phyloP scores from a whole-genome alignment of 92 coral and sea anemone species.

The Pocillopora grandis region DNA sequence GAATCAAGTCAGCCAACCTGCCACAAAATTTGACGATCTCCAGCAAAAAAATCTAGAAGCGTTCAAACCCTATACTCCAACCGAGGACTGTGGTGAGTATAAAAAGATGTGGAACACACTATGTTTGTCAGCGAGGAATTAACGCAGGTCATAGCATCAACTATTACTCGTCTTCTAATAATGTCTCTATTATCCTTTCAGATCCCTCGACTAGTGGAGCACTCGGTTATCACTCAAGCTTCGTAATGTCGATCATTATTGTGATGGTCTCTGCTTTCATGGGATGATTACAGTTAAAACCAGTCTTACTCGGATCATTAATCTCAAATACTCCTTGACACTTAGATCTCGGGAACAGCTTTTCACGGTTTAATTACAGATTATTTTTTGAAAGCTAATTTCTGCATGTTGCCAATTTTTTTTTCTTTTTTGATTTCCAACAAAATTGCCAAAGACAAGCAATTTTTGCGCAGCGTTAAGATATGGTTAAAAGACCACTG shows the following conservation, averaged over 20 bases:
- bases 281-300: not conserved
- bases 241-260: not conserved
- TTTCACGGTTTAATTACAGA: too few relatives aligned
- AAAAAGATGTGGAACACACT: not conserved
- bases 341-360: too few relatives aligned
- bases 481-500: too few relatives aligned
- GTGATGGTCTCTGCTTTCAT: not conserved
- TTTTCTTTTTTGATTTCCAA: too few relatives aligned
- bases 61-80: constrained; percentile 10
- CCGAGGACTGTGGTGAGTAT: constrained; percentile 34
- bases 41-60: not conserved
- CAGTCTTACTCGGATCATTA: not conserved
- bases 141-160: not conserved
- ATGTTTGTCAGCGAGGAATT: not conserved
- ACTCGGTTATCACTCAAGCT: not conserved
- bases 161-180: not conserved
- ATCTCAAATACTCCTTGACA: too few relatives aligned
- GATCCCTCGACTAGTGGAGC: constrained; percentile 9
- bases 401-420: too few relatives aligned
- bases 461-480: too few relatives aligned
- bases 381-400: too few relatives aligned
- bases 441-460: too few relatives aligned
- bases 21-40: constrained; percentile 1
- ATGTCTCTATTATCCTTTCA: not conserved
- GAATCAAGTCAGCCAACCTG: constrained; percentile 22